A percentile compares a stretch with the other conserved stretches of the same genome.
Evolutionary conservation across 2,797 vertebrate genomes (phyloP).

Genomic region (Trachurus trachurus): DNA sequence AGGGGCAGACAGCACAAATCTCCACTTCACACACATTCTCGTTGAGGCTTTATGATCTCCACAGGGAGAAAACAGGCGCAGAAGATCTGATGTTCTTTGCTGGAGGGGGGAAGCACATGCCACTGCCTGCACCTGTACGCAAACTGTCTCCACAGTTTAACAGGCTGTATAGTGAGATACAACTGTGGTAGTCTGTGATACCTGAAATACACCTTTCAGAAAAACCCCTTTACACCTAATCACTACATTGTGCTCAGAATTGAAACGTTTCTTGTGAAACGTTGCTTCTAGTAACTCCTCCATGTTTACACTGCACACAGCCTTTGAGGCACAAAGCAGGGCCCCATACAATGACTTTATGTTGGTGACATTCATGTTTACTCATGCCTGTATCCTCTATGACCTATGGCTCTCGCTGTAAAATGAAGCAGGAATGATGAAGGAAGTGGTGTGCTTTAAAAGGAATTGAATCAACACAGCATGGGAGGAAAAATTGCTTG

Average conservation of each 20-base stretch:
- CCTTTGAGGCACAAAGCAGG: slow-evolving; percentile 38
- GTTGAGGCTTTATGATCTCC: slow-evolving; percentile 59
- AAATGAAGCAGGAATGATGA: not conserved
- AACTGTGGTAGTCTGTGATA: slow-evolving; percentile 12
- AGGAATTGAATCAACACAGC: slow-evolving; percentile 23
- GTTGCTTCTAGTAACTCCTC: not conserved
- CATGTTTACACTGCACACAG: slow-evolving; percentile 44
- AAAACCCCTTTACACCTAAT: slow-evolving; percentile 24
- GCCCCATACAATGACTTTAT: not conserved
- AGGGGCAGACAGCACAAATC: slow-evolving; percentile 59
- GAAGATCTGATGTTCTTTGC: slow-evolving; percentile 64
- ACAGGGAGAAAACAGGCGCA: slow-evolving; percentile 40
- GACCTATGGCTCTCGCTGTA: not conserved
- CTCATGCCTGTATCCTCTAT: not conserved
- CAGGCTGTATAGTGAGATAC: slow-evolving; percentile 31
- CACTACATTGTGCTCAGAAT: not conserved
- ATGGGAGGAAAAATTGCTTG: slow-evolving; percentile 25
- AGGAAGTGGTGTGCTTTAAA: slow-evolving; percentile 2
- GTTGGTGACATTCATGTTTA: not conserved
- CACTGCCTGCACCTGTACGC: slow-evolving; percentile 76
- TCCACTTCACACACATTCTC: slow-evolving; percentile 63
- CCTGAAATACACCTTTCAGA: slow-evolving; percentile 1
- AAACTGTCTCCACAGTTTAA: slow-evolving; percentile 48
- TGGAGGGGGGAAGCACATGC: slow-evolving; percentile 62
- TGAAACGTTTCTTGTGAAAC: not conserved